Conservation (phyloP, 2,113 vertebrate genomes). For the Benitochromis conjunctus region DNA sequence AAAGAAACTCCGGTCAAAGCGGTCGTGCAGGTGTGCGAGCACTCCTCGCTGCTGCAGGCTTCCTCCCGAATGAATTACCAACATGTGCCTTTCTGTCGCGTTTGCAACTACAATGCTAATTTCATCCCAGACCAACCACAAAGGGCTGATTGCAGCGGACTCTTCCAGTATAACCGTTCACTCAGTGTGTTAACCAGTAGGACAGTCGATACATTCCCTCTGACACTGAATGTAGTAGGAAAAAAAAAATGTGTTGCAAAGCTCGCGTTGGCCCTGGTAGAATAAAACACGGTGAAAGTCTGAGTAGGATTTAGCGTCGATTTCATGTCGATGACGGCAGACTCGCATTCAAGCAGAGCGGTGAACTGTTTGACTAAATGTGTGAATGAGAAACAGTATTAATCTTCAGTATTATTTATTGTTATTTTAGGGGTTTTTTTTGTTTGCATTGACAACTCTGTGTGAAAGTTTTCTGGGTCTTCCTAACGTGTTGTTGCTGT, state of each 20-base stretch:
- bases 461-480: constrained; percentile 25
- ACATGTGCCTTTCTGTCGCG: constrained; percentile 52
- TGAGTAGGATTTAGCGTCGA: not conserved
- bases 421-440: not conserved
- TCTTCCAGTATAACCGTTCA: constrained; percentile 33
- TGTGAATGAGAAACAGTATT: constrained; percentile 56
- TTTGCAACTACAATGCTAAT: constrained; percentile 25
- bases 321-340: constrained; percentile 16
- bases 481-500: constrained; percentile 24
- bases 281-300: not conserved
- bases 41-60: constrained; percentile 28
- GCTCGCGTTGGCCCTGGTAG: not conserved
- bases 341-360: constrained; percentile 1
- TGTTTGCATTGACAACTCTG: constrained; percentile 45
- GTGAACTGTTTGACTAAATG: constrained; percentile 11
- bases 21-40: constrained; percentile 6
- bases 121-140: constrained; percentile 43
- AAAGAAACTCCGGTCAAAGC: constrained; percentile 51
- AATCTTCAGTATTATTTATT: constrained; percentile 56
- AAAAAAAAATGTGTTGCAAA: not conserved
- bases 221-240: constrained; percentile 62
- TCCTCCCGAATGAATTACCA: constrained; percentile 29
- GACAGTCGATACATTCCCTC: constrained; percentile 67
- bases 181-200: constrained; percentile 43
- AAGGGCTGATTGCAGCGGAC: constrained; percentile 39